A percentile compares a stretch with the other conserved stretches of the same genome.
Evolutionary conservation across 2,888 invertebrate species (phyloP).

Genomic region (Schrankia costaestrigalis): DNA sequence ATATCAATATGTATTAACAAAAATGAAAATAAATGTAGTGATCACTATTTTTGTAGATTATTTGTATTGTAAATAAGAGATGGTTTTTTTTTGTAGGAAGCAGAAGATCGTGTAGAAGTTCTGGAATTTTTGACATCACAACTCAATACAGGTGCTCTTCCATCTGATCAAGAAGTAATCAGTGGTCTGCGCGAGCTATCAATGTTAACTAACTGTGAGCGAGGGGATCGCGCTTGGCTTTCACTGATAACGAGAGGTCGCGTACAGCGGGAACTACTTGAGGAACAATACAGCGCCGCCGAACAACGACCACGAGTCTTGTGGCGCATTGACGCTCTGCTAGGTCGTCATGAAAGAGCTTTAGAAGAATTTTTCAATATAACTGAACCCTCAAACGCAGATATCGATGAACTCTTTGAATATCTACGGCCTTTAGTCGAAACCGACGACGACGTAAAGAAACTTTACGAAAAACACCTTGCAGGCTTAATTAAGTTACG

Average conservation of each 20-base stretch:
- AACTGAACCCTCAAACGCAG: conserved; percentile 44
- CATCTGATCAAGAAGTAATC: conserved; percentile 56
- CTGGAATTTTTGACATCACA: conserved; percentile 67
- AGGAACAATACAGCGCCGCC: conserved; percentile 28
- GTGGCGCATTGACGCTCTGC: conserved; percentile 51
- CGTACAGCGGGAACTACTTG: conserved; percentile 38
- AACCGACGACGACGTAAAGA: conserved; percentile 28
- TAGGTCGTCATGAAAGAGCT: conserved; percentile 42
- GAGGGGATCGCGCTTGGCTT: conserved; percentile 64
- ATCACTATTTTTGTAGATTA: neutral
- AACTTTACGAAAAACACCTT: conserved; percentile 39
- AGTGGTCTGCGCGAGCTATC: conserved; percentile 47
- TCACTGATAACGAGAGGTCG: conserved; percentile 41
- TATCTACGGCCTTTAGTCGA: conserved; percentile 46
- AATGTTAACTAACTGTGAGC: conserved; percentile 45
- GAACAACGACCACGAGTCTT: conserved; percentile 49
- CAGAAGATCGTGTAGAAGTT: conserved; percentile 56
- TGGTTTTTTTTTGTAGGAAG: conserved; percentile 45
- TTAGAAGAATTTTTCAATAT: conserved; percentile 55
- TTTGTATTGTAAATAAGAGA: neutral
- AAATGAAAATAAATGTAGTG: too few species aligned
- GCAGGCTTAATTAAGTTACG: conserved; percentile 46
- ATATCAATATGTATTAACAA: too few species aligned
- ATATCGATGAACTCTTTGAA: conserved; percentile 64
- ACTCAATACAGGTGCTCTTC: conserved; percentile 56